These are phyloP conservation scores for Aspidiotus rigidus DNA, from an alignment of 2,888 invertebrate species.

Conservation along the genomic window DNA sequence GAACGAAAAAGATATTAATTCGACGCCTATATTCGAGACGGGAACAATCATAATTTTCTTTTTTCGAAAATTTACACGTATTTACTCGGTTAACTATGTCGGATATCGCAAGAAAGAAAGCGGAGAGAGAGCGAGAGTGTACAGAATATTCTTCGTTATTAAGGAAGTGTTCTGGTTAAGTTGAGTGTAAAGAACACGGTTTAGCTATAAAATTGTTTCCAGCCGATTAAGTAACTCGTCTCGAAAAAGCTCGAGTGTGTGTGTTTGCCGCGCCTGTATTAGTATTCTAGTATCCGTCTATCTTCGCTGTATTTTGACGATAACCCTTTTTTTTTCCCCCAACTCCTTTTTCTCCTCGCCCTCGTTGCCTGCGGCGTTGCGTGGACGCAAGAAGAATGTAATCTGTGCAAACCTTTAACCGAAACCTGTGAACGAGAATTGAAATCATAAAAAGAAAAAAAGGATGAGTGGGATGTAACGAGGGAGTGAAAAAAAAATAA, in stretches of 20 bases:
- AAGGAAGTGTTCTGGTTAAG: slow-evolving; percentile 35
- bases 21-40: too few relatives aligned
- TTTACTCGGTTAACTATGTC: too few relatives aligned
- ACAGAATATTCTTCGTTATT: slow-evolving; percentile 30
- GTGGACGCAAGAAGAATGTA: background rate
- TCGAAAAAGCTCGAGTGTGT: slow-evolving; percentile 13
- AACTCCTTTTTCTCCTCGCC: slow-evolving; percentile 3
- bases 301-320: slow-evolving; percentile 28
- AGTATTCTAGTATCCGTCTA: too few relatives aligned
- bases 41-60: too few relatives aligned
- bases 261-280: too few relatives aligned
- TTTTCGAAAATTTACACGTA: too few relatives aligned
- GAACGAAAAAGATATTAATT: too few relatives aligned
- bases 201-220: slow-evolving; percentile 35
- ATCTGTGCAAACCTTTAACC: background rate
- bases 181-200: slow-evolving; percentile 34
- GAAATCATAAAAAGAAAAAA: background rate
- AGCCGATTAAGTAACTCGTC: slow-evolving; percentile 31
- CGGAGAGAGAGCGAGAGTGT: slow-evolving; percentile 6
- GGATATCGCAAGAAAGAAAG: background rate
- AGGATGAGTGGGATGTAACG: background rate
- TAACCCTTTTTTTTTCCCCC: slow-evolving; percentile 24
- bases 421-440: background rate
- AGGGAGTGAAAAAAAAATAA: slow-evolving; percentile 11
- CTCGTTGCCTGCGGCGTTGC: too few relatives aligned